These are phyloP conservation scores for Isichthys henryi DNA, from an alignment of 2,113 vertebrate genomes.

Conservation along the genomic window DNA sequence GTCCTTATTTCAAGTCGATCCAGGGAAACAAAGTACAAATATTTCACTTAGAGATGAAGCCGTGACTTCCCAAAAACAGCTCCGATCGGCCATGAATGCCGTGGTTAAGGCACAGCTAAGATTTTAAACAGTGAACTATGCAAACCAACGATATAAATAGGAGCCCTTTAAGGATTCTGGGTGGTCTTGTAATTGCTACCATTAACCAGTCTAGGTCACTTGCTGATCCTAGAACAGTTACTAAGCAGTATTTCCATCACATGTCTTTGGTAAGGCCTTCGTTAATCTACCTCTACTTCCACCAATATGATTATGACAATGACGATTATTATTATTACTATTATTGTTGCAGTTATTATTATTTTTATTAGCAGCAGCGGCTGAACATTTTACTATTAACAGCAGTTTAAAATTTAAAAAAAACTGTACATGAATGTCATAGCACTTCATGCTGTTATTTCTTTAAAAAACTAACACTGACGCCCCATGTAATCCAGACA, in stretches of 20 bases:
- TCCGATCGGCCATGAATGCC: not conserved
- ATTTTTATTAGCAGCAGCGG: not conserved
- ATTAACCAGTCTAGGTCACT: not conserved
- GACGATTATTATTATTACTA: not conserved
- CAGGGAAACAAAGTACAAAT: not conserved
- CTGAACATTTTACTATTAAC: not conserved
- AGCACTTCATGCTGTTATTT: not conserved
- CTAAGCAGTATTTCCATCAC: not conserved
- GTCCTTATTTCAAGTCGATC: slow-evolving; percentile 12
- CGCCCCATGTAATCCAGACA: not conserved
- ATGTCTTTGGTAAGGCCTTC: not conserved
- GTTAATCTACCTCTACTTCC: not conserved
- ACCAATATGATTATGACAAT: not conserved
- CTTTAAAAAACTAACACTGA: not conserved
- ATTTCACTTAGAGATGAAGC: not conserved
- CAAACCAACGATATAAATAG: slow-evolving; percentile 10
- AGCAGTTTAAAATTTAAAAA: not conserved
- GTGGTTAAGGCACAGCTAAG: not conserved
- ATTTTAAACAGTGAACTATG: not conserved
- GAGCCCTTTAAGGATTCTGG: not conserved
- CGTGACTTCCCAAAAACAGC: not conserved
- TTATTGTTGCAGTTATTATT: not conserved
- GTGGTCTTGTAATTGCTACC: not conserved
- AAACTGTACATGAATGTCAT: not conserved
- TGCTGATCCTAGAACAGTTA: not conserved